These are phyloP conservation scores for Rhagophthalmus giganteus DNA, from an alignment of 2,888 invertebrate species.

Conservation along the genomic window DNA sequence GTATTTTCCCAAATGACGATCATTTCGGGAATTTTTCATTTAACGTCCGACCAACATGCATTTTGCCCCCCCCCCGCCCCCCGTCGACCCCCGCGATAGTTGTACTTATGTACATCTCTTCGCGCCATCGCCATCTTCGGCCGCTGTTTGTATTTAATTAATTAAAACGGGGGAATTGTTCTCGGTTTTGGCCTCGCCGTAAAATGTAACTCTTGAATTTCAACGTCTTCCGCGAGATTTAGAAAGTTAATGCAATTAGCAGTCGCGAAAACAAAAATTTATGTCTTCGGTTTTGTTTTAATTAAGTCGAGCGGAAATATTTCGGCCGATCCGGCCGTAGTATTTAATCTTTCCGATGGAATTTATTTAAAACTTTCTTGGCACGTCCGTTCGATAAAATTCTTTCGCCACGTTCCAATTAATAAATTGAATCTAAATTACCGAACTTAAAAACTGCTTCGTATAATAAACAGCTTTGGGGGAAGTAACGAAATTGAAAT, in stretches of 20 bases:
- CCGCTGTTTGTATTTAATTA: conserved; percentile 28
- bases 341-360: conserved; percentile 21
- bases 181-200: conserved; percentile 15
- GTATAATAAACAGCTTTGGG: background rate
- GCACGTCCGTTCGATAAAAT: conserved; percentile 16
- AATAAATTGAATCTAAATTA: conserved; percentile 18
- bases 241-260: conserved; percentile 32
- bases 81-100: background rate
- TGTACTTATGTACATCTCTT: too few species aligned
- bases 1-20: conserved; percentile 15
- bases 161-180: conserved; percentile 28
- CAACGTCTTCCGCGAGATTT: conserved; percentile 24
- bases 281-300: conserved; percentile 28
- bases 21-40: conserved; percentile 16
- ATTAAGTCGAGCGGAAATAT: conserved; percentile 25
- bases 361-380: conserved; percentile 26
- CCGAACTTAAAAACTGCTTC: background rate
- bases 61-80: background rate
- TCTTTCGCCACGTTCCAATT: conserved; percentile 16
- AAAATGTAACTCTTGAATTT: conserved; percentile 20
- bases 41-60: background rate
- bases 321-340: conserved; percentile 21
- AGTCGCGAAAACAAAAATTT: conserved; percentile 26
- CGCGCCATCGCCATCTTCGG: background rate
- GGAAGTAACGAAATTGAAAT: conserved; percentile 8